phyloP scores from a whole-genome alignment of 2,113 vertebrate species.

The Odontophorus gujanensis region DNA sequence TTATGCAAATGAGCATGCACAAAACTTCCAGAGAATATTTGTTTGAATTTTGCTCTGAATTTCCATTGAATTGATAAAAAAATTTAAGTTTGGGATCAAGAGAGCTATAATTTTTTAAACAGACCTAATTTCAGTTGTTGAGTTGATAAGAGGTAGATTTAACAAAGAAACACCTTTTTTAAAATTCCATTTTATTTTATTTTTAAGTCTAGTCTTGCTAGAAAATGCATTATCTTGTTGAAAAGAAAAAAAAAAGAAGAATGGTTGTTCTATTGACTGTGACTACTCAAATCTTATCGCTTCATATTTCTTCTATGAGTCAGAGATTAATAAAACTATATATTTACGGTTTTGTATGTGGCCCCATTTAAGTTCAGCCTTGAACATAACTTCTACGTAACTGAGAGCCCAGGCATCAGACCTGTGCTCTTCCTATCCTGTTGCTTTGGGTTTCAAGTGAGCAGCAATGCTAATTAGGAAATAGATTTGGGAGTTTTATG shows the following conservation, averaged over 20 bases:
- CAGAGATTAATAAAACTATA: background rate
- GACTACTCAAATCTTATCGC: background rate
- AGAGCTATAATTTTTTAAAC: background rate
- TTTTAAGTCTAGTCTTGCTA: background rate
- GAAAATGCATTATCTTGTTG: background rate
- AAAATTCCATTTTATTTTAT: background rate
- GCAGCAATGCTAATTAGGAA: rapidly evolving
- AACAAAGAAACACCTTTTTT: background rate
- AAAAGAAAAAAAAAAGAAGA: background rate
- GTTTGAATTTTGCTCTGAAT: background rate
- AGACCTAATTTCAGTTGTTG: background rate
- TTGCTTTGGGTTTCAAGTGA: background rate
- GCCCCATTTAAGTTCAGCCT: background rate
- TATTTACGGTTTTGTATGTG: background rate
- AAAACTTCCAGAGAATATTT: background rate
- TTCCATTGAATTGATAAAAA: background rate
- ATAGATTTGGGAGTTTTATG: background rate
- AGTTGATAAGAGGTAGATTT: background rate
- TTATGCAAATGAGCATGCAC: background rate
- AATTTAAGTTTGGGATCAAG: background rate
- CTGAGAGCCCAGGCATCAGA: background rate
- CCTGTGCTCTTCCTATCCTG: background rate
- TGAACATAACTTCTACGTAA: background rate
- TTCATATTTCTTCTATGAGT: background rate
- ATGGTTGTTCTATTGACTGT: background rate